Evolutionary conservation across 37 sponge, comb jelly and placozoan species (phyloP).

Genomic region (Geodia barretti): DNA sequence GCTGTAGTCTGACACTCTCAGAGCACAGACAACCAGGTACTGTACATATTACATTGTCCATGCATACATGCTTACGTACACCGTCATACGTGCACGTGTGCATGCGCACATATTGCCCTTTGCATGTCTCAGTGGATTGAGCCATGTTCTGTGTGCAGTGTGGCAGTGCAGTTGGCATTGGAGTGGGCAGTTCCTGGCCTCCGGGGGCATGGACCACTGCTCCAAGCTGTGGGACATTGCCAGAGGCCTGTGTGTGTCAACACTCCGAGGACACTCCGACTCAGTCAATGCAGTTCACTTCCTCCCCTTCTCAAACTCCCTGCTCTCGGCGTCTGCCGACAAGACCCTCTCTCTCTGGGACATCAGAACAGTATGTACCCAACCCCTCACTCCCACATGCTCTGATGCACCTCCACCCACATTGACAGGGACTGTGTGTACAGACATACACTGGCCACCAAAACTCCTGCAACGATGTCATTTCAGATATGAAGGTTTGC

Average conservation of each 20-base stretch:
- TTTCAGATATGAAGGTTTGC: constrained; percentile 53
- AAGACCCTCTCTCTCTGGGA: constrained; percentile 98
- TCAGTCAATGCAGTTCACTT: constrained; percentile 87
- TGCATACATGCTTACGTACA: no score
- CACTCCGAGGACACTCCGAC: constrained; percentile 92
- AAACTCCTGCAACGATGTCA: constrained; percentile 82
- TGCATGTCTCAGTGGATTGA: no score
- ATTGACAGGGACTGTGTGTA: constrained; percentile 84
- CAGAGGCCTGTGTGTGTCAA: constrained; percentile 65
- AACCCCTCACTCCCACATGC: not conserved
- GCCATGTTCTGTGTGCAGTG: constrained; percentile 30
- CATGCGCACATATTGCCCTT: no score
- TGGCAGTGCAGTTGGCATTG: constrained; percentile 91
- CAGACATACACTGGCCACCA: constrained; percentile 90
- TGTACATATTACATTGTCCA: not conserved
- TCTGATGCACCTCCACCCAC: not conserved
- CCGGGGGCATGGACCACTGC: constrained; percentile 88
- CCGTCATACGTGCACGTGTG: no score
- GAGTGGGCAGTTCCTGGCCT: constrained; percentile 73
- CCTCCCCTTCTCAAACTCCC: constrained; percentile 76
- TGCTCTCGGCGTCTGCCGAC: constrained; percentile 86
- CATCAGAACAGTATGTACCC: constrained; percentile 67
- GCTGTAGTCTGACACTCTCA: constrained; percentile 64
- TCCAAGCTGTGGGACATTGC: constrained; percentile 79
- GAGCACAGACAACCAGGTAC: constrained; percentile 89